Base-by-base conservation (phyloP, 2,888 invertebrate genomes). In the Herminia tarsipennalis region DNA sequence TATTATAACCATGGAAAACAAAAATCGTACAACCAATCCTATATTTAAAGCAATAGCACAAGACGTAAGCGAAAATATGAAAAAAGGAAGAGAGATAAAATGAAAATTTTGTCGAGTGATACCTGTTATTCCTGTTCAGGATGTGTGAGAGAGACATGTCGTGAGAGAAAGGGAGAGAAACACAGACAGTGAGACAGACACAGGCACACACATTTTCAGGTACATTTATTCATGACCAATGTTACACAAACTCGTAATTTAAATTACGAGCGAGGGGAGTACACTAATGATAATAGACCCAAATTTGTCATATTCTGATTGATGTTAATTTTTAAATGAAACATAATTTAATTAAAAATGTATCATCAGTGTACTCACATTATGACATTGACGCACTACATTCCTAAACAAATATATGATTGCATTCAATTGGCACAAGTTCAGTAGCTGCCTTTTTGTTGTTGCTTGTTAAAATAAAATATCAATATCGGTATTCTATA, bases 61-160 rank as follows among this genome's bases (percentile, higher is more conserved):
- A 76, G 78, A 88, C 88, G 77, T 38, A 89, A 90, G 91, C 90
- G 52, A 60, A 77, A 70, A 69, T 59, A 71, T 76, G 36, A 70
- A 62, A 76, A 68, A 80, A 70, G 72, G 69, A 61, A 75, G 73
- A 52, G 47, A 71, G 76, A 76, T 78, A 66, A 55, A 61, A 73
- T 74, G 75, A 78, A 78, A 70, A 73, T 66, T 62, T 66, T 70
- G 64, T 78, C 80, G 76, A 81, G 81, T 86, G 84, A 87, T 91
- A 91, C 91, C 91, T 91, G 91, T 90, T 84, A 91, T 91, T 88
- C 91, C 91, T 91, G 89, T 74, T 79, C 79, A 76, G 79, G 83
- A 81, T 84, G 79, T 86, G 88, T 88, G 88, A 85, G 87, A 87
- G 84, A 89, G 88, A 88, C 88, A 87, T 88, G 88, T 88, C 61